Conservation (phyloP, 2,113 vertebrate genomes). For the Falcunculus frontatus region DNA sequence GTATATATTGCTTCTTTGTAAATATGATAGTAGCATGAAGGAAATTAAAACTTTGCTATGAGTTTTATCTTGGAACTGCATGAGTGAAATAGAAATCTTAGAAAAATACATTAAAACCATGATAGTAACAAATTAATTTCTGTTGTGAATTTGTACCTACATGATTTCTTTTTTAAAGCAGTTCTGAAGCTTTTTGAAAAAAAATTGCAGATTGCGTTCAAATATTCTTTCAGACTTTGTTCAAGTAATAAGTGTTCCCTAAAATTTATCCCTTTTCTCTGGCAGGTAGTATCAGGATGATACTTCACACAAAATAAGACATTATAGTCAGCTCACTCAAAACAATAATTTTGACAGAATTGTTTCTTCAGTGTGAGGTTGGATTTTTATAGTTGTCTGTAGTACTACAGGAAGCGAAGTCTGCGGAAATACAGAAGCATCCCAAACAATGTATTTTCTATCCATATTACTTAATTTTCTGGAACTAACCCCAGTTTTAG, state of each 20-base stretch:
- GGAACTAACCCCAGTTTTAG: background rate
- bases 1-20: background rate
- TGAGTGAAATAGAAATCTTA: background rate
- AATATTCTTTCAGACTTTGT: background rate
- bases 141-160: background rate
- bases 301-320: background rate
- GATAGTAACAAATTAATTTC: background rate
- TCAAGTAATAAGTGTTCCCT: background rate
- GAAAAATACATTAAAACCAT: background rate
- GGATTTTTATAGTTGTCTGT: background rate
- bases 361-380: background rate
- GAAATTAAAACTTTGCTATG: background rate
- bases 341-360: background rate
- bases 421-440: background rate
- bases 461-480: background rate
- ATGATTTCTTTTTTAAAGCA: background rate
- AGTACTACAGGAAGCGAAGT: background rate
- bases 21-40: background rate
- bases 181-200: background rate
- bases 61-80: background rate
- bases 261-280: background rate
- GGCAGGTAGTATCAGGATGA: background rate
- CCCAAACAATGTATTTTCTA: background rate
- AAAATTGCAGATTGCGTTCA: background rate
- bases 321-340: background rate